Conservation (phyloP, 1,140 invertebrate species). For the Caenorhabditis tropicalis region DNA sequence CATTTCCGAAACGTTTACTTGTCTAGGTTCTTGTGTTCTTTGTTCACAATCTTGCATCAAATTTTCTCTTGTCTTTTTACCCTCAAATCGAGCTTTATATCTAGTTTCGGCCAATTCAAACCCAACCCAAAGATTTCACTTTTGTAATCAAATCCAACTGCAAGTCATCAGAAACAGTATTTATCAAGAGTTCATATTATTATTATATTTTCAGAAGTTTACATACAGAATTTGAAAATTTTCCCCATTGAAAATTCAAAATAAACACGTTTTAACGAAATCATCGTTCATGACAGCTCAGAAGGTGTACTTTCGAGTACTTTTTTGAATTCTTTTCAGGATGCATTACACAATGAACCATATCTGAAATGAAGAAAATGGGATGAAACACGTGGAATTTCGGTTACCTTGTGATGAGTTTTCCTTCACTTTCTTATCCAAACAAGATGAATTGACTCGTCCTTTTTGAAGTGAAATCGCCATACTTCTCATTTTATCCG, state of each 20-base stretch:
- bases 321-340: neutral
- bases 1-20: neutral
- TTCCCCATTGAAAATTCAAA: neutral
- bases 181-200: neutral
- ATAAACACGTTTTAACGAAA: constrained; percentile 18
- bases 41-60: neutral
- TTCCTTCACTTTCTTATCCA: constrained; percentile 7
- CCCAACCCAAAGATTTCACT: neutral
- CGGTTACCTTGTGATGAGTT: constrained; percentile 15
- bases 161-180: neutral
- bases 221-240: neutral
- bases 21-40: neutral
- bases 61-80: neutral
- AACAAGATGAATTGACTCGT: neutral
- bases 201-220: neutral
- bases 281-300: neutral
- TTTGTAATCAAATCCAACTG: neutral
- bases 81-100: constrained; percentile 25
- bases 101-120: neutral
- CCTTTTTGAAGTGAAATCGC: constrained; percentile 50
- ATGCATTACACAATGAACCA: constrained; percentile 17
- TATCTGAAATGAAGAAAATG: neutral
- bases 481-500: constrained; percentile 47
- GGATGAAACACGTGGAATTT: neutral
- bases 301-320: constrained; percentile 9